Conservation (phyloP, 2,888 invertebrate genomes). For the Subacronicta megacephala region DNA sequence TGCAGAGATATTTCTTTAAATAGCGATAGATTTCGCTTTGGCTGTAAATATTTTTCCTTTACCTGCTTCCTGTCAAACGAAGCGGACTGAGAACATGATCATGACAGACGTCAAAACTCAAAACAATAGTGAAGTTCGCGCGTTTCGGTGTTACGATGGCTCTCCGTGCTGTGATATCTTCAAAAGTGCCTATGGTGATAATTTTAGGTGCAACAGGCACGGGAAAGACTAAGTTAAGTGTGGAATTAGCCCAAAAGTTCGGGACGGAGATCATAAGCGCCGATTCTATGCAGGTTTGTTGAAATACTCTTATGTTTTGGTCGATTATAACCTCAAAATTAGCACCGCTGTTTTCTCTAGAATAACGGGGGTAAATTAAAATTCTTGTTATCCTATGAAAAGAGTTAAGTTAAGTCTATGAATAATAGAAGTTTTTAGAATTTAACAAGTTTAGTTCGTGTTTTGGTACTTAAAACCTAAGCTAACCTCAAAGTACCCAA, state of each 20-base stretch:
- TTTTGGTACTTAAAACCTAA: conserved; percentile 15
- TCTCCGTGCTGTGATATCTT: conserved; percentile 77
- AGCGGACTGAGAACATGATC: conserved; percentile 5
- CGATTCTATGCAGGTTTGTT: conserved; percentile 98
- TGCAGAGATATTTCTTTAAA: conserved; percentile 29
- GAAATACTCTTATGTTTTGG: conserved; percentile 7
- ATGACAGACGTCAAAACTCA: conserved; percentile 58
- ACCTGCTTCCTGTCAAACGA: conserved; percentile 14
- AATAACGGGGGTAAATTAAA: not conserved
- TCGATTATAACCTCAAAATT: conserved; percentile 73
- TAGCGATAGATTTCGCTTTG: conserved; percentile 22
- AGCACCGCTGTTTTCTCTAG: conserved; percentile 12
- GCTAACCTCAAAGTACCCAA: conserved; percentile 43
- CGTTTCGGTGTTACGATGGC: conserved; percentile 74
- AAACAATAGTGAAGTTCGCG: conserved; percentile 85
- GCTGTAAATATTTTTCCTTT: conserved; percentile 32
- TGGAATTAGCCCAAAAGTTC: conserved; percentile 96
- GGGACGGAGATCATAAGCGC: conserved; percentile 98
- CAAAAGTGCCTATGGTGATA: conserved; percentile 93
- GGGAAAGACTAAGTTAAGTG: conserved; percentile 98
- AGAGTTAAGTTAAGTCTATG: not conserved
- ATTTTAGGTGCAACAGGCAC: conserved; percentile 99
- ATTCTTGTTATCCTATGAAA: not conserved
- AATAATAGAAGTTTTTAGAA: not conserved
- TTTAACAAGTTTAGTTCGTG: not conserved